Evolutionary conservation across 2,797 vertebrate species (phyloP), one percentile per base, ranked within the genome.

Genomic region (Mionectes olivaceus): DNA sequence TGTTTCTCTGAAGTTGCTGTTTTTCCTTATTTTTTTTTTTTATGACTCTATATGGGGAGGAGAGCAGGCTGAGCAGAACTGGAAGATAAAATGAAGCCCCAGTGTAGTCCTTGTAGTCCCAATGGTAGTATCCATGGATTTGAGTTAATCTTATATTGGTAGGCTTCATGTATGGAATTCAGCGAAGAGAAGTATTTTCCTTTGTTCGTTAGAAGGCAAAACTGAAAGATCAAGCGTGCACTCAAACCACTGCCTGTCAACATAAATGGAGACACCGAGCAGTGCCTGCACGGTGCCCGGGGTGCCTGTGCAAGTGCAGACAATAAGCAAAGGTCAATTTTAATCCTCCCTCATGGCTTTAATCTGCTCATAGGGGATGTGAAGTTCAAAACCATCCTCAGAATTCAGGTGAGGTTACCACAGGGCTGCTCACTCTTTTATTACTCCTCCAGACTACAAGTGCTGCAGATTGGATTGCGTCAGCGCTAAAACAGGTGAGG

Each of bases 61-160:
- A 95, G 84, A 95, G 73, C 27, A 95, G 94, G 64, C 57, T 92
- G 73, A 85, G 27, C 10, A 64, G 89, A 75, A 57, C 61, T 85
- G 49, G 41, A 61, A 63, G 47, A 59, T 91, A 83, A 59, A 85
- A 69, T 5, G 18, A 64, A 74, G 44, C 16, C 24, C 52, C 46
- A 30, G 4, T 19, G 13, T 30, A 93, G 78, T 52, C 17, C 53
- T 85, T 89, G 77, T 89, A 90, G 63, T 73, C 24, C 50, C 90
- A 49, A 50, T 41, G 18, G 44, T 74, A 82, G 52, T 71, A 49
- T 60, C 92, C 71, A 64, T 23, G 46, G 33, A 83, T 90, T 50
- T 91, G 43, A 59, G 88, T 86, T 83, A 16, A 39, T 41, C 69
- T 57, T 44, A 79, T 64, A 33, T 49, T 67, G 41, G 63, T 82